Evolutionary conservation across 2,113 vertebrate genomes (phyloP).

Genomic region (Malaclemys terrapin): DNA sequence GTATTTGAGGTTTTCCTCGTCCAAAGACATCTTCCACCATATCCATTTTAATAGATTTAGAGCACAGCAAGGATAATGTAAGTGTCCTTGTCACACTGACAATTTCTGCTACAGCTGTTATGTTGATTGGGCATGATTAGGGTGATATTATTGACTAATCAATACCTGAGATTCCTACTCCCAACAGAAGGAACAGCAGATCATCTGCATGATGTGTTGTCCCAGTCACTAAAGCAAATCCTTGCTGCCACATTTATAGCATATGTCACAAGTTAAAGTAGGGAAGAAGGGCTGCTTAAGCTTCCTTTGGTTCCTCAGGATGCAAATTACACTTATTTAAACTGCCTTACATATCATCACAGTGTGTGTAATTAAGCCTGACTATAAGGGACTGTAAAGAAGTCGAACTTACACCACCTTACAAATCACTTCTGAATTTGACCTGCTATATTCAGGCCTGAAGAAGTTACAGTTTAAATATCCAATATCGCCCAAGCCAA

Average conservation of each 20-base stretch:
- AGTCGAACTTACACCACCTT: not conserved
- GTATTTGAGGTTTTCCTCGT: not conserved
- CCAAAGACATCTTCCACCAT: not conserved
- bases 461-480: not conserved
- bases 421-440: not conserved
- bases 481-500: not conserved
- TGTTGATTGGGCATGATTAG: not conserved
- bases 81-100: not conserved
- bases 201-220: not conserved
- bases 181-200: not conserved
- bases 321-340: not conserved
- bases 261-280: slow-evolving; percentile 15
- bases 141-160: not conserved
- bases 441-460: not conserved
- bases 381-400: not conserved
- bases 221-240: not conserved
- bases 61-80: not conserved
- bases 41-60: not conserved
- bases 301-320: slow-evolving; percentile 2
- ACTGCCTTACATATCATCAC: not conserved
- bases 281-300: not conserved
- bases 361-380: not conserved
- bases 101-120: not conserved
- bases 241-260: not conserved
- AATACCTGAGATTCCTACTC: not conserved